phyloP scores from a whole-genome alignment of 2,113 vertebrate genomes.

The Oceanites oceanicus region DNA sequence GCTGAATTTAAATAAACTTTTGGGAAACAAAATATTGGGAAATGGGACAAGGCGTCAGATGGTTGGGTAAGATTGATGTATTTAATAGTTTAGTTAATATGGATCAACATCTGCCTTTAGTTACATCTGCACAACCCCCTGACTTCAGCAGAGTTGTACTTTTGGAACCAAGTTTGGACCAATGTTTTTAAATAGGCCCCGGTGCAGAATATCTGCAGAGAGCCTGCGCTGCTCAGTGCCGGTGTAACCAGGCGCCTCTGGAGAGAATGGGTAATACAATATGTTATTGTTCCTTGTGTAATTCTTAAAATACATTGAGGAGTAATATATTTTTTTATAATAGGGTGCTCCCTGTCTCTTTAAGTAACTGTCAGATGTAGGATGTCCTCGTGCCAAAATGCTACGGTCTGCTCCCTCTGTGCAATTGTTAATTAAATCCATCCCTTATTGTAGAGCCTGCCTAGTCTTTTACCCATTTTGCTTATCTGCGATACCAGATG shows the following conservation, averaged over 20 bases:
- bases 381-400: constrained; percentile 37
- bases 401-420: constrained; percentile 50
- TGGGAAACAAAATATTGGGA: constrained; percentile 2
- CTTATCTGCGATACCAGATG: constrained; percentile 60
- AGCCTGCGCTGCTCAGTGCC: background rate
- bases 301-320: constrained; percentile 49
- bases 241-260: constrained; percentile 39
- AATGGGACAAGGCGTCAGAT: constrained; percentile 18
- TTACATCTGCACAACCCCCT: constrained; percentile 39
- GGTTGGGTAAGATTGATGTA: constrained; percentile 39
- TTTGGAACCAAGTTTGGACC: constrained; percentile 37
- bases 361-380: constrained; percentile 59
- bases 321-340: constrained; percentile 46
- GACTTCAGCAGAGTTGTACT: constrained; percentile 31
- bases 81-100: constrained; percentile 59
- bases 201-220: constrained; percentile 11
- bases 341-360: constrained; percentile 60
- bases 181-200: constrained; percentile 39
- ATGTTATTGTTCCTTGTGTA: constrained; percentile 37
- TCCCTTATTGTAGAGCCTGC: constrained; percentile 55
- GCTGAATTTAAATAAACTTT: constrained; percentile 40
- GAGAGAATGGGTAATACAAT: constrained; percentile 34
- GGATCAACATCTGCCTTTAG: constrained; percentile 62
- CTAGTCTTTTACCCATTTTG: constrained; percentile 38
- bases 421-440: constrained; percentile 63